Percentiles rank a stretch among this genome's conserved stretches.
Conservation (phyloP, 1,140 invertebrate genomes). For the Drosophila bifasciata region DNA sequence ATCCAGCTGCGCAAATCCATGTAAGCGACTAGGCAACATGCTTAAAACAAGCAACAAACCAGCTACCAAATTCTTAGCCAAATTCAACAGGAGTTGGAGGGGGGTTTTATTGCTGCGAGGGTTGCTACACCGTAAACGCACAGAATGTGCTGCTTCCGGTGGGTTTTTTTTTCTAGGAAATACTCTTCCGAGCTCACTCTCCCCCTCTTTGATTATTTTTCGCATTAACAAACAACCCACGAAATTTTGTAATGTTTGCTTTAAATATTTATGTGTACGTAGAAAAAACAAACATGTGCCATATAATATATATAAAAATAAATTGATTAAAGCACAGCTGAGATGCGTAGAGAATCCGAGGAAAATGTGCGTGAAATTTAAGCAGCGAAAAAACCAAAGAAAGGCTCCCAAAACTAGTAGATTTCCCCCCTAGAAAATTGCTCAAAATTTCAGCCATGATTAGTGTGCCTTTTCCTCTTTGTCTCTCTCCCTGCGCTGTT, state of each 20-base stretch:
- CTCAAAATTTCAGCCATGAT: constrained; percentile 14
- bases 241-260: constrained; percentile 3
- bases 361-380: neutral
- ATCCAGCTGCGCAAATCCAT: constrained; percentile 35
- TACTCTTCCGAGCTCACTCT: too few relatives aligned
- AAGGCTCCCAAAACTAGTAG: too few relatives aligned
- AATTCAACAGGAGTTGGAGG: neutral
- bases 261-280: constrained; percentile 34
- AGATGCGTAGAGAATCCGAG: neutral
- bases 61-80: constrained; percentile 3
- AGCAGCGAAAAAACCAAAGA: too few relatives aligned
- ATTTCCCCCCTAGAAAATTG: neutral
- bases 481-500: constrained; percentile 36
- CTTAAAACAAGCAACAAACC: neutral
- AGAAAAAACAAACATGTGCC: neutral
- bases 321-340: constrained; percentile 42
- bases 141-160: too few relatives aligned
- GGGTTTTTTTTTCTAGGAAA: too few relatives aligned
- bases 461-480: constrained; percentile 16
- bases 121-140: too few relatives aligned
- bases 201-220: neutral
- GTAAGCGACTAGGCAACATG: constrained; percentile 30
- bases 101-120: too few relatives aligned
- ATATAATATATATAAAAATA: constrained; percentile 25
- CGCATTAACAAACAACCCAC: neutral